Evolutionary conservation across 2,888 invertebrate genomes (phyloP), one percentile per base, ranked within the genome.

Genomic region (Ditylenchus weischeri): DNA sequence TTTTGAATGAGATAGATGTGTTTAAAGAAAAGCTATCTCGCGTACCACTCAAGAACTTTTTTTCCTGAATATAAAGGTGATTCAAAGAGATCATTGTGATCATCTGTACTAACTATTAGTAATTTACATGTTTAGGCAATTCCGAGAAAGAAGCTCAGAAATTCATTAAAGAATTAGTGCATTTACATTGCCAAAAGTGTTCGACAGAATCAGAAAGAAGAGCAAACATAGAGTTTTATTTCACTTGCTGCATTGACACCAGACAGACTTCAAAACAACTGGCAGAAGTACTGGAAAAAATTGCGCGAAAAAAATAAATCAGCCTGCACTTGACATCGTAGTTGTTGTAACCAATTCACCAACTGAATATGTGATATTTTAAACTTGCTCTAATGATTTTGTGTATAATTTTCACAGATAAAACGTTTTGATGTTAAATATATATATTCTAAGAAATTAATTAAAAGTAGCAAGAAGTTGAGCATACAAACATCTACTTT

Each of bases 1-100:
- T 79, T 59, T 65, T 79, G 38, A 79, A 79, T 65, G 79, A 79
- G 66, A 65, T 72, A 10, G 79, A 79, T 60, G 76, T 79, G 1
- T 79, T 79, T 49, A 69, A 70, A 13, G 75, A 79, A 64, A 79
- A 79, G 60, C 66, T 79, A 19, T 38, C 57, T 8, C 69, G 66
- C 10, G 62, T 76, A 57, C 75, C 76, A 6, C 62, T 79, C 13
- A 51, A 63, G n/a, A 68, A 76, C 8, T 76, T 70, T 51, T n/a
- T 64, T 71, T 43, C 54, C 70, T 13, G 70, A 71, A 11, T 78
- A 71, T 47, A 43, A 68, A 48, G 77, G 77, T 77, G 47, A 50
- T 18, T 50, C 5, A 4, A 29, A 43, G 3, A 43, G 8, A 43
- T 43, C 15, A 6, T 43, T 15, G 15, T 8, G 15, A 43, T 43